Conservation (phyloP, 1,140 invertebrate genomes). For the Lordiphosa stackelbergi region DNA sequence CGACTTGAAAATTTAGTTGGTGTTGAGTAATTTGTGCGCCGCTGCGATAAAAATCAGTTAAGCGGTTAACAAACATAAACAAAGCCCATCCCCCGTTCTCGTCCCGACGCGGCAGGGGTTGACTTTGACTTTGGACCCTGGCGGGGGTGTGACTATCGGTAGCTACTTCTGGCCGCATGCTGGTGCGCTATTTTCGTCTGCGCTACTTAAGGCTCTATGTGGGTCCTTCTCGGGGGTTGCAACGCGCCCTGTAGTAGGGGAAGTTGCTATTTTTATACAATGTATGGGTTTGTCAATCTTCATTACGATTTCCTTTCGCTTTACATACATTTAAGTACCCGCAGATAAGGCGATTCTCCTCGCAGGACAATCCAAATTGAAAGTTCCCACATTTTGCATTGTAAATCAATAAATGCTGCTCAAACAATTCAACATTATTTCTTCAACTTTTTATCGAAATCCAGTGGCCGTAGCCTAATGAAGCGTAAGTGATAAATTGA, state of each 20-base stretch:
- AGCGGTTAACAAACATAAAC: conserved; percentile 68
- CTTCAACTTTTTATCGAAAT: conserved; percentile 22
- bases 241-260: conserved; percentile 24
- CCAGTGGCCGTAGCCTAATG: conserved; percentile 21
- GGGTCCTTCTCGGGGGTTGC: conserved; percentile 33
- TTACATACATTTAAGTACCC: conserved; percentile 35
- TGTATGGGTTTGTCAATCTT: conserved; percentile 56
- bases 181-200: conserved; percentile 50
- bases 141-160: conserved; percentile 37
- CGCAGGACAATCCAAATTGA: conserved; percentile 40
- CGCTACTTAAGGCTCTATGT: conserved; percentile 46
- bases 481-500: conserved; percentile 47
- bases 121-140: conserved; percentile 17
- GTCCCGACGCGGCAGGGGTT: conserved; percentile 8
- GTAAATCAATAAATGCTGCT: conserved; percentile 28
- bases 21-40: conserved; percentile 71
- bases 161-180: conserved; percentile 56
- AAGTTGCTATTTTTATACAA: conserved; percentile 44
- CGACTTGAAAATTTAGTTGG: conserved; percentile 24
- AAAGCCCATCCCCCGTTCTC: conserved; percentile 17
- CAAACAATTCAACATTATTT: conserved; percentile 21
- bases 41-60: conserved; percentile 65
- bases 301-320: conserved; percentile 38
- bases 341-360: conserved; percentile 45
- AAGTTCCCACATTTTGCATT: conserved; percentile 44